phyloP scores from a whole-genome alignment of 2,888 invertebrate species.

The Clivina fossor region DNA sequence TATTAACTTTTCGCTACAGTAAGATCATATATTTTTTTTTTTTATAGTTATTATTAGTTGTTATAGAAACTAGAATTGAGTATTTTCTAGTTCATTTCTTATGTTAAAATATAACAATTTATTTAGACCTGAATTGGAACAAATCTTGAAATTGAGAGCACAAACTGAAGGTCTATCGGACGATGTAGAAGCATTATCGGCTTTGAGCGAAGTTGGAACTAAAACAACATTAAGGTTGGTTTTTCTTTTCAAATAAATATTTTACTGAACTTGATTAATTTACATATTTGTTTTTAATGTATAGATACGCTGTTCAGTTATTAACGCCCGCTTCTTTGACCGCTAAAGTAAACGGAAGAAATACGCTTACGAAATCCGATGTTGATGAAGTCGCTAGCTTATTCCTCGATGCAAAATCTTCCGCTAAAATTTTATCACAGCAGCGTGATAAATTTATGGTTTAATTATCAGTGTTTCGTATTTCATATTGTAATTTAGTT shows the following conservation, averaged over 20 bases:
- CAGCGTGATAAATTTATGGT: slow-evolving; percentile 92
- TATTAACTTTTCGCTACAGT: no score
- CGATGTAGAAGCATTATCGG: slow-evolving; percentile 77
- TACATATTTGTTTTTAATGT: no score
- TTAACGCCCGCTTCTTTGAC: slow-evolving; percentile 88
- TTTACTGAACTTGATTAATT: not conserved
- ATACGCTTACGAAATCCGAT: slow-evolving; percentile 76
- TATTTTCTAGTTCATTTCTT: no score
- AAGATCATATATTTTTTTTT: no score
- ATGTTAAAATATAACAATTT: no score
- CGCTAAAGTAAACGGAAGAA: slow-evolving; percentile 85
- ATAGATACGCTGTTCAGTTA: slow-evolving; percentile 88
- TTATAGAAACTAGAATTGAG: no score
- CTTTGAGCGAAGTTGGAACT: slow-evolving; percentile 81
- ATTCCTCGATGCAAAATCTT: slow-evolving; percentile 96
- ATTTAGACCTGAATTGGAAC: slow-evolving; percentile 66
- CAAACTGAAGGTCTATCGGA: slow-evolving; percentile 87
- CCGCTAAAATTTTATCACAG: slow-evolving; percentile 87
- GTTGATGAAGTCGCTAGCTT: slow-evolving; percentile 80
- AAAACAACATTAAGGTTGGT: slow-evolving; percentile 77
- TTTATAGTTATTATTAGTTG: no score
- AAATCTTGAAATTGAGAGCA: slow-evolving; percentile 88
- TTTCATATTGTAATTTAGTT: no score
- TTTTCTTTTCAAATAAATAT: not conserved
- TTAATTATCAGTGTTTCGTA: no score